A percentile compares a stretch with the other conserved stretches of the same genome.
phyloP scores from a whole-genome alignment of 2,113 vertebrate species.

The Okapia johnstoni region DNA sequence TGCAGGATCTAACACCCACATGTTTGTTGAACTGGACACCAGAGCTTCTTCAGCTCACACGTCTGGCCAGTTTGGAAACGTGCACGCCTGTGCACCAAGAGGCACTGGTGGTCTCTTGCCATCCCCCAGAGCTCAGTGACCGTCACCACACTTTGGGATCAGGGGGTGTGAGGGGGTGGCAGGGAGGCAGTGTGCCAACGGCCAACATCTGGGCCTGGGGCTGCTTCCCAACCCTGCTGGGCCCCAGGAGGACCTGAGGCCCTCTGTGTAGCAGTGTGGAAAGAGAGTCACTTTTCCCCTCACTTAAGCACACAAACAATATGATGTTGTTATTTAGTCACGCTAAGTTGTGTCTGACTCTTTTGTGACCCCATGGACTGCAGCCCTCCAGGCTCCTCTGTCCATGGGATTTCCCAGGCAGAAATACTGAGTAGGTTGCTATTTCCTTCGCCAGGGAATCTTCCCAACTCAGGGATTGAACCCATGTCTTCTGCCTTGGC shows the following conservation, averaged over 20 bases:
- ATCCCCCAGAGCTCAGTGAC: rapidly evolving
- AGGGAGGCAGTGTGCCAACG: rapidly evolving
- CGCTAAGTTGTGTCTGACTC: background rate
- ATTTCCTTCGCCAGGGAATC: background rate
- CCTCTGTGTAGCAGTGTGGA: background rate
- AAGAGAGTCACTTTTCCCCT: background rate
- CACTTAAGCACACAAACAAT: background rate
- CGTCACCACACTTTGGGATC: background rate
- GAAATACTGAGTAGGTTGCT: background rate
- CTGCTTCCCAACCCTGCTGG: background rate
- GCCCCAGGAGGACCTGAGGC: background rate
- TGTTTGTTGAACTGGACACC: background rate
- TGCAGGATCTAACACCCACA: background rate
- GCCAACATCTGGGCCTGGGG: background rate
- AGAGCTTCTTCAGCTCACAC: background rate
- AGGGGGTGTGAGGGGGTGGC: background rate
- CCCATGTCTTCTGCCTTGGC: background rate
- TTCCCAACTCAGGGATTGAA: background rate
- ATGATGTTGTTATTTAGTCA: background rate
- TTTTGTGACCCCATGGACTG: background rate
- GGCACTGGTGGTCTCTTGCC: rapidly evolving
- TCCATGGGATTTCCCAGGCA: background rate
- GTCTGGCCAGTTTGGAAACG: background rate
- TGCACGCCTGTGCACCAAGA: background rate
- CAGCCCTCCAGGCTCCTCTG: background rate